Evolutionary conservation across 2,113 vertebrate species (phyloP).

Genomic region (Merops nubicus): DNA sequence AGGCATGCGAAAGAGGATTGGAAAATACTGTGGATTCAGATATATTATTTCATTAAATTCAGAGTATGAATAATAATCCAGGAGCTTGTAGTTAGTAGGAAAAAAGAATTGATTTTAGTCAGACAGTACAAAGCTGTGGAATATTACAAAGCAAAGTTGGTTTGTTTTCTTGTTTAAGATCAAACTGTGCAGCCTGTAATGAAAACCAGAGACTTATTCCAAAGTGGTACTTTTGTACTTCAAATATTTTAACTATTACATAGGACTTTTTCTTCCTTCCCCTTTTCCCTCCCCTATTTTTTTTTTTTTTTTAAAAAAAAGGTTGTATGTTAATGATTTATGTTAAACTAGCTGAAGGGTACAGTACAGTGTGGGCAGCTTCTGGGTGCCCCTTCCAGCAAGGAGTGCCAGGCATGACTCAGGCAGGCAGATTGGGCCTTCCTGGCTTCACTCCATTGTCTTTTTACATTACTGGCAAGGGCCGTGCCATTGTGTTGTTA

Average conservation of each 20-base stretch:
- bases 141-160: constrained; percentile 32
- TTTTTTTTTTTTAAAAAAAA: background rate
- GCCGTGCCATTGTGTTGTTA: constrained; percentile 62
- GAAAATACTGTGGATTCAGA: constrained; percentile 51
- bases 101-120: constrained; percentile 44
- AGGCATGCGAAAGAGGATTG: constrained; percentile 44
- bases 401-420: constrained; percentile 41
- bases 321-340: constrained; percentile 28
- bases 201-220: constrained; percentile 62
- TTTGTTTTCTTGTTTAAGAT: constrained; percentile 59
- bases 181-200: constrained; percentile 65
- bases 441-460: constrained; percentile 44
- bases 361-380: constrained; percentile 16
- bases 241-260: constrained; percentile 46
- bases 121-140: constrained; percentile 45
- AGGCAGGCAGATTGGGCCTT: constrained; percentile 43
- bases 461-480: constrained; percentile 63
- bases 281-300: rapidly evolving
- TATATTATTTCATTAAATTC: constrained; percentile 31
- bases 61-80: constrained; percentile 11
- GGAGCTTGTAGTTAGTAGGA: constrained; percentile 33
- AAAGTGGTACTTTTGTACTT: constrained; percentile 10
- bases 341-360: constrained; percentile 8
- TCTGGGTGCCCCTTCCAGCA: background rate
- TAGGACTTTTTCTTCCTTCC: background rate